Percentiles rank a stretch among this genome's conserved stretches.
Evolutionary conservation across 2,113 vertebrate species (phyloP).

Genomic region (Brachypteracias leptosomus): DNA sequence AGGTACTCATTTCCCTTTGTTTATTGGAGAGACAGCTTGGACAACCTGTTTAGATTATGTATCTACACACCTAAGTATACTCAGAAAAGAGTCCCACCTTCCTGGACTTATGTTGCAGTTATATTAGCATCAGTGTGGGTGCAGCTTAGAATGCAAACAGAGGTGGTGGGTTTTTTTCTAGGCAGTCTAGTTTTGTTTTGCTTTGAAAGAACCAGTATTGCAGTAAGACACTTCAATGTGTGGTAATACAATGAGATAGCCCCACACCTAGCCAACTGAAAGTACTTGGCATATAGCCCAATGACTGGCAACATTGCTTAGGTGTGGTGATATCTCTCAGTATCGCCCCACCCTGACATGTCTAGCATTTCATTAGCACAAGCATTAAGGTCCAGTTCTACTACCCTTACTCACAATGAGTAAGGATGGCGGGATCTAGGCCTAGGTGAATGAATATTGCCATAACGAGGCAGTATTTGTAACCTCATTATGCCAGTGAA

Average conservation of each 20-base stretch:
- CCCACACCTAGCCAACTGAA: slow-evolving; percentile 65
- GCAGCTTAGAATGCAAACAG: not conserved
- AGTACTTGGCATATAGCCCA: slow-evolving; percentile 30
- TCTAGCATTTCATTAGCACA: slow-evolving; percentile 36
- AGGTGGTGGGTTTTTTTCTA: not conserved
- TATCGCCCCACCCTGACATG: slow-evolving; percentile 65
- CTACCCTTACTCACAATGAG: slow-evolving; percentile 43
- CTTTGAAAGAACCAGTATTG: slow-evolving; percentile 23
- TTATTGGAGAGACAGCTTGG: not conserved
- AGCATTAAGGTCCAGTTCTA: slow-evolving; percentile 44
- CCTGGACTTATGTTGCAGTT: not conserved
- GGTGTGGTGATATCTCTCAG: slow-evolving; percentile 66
- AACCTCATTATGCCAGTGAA: slow-evolving; percentile 40
- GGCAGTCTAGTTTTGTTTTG: slow-evolving; percentile 3
- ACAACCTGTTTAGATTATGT: not conserved
- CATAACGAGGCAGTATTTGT: not conserved
- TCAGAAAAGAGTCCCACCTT: not conserved
- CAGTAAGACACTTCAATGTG: slow-evolving; percentile 30
- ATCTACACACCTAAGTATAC: not conserved
- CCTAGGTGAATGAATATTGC: slow-evolving; percentile 7
- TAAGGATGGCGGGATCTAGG: slow-evolving; percentile 11
- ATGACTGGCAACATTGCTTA: slow-evolving; percentile 52
- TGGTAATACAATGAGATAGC: slow-evolving; percentile 55
- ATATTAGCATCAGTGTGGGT: not conserved
- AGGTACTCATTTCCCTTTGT: not conserved